Percentiles rank a stretch among this genome's conserved stretches.
Evolutionary conservation across 2,113 vertebrate species (phyloP).

Genomic region (Circaetus cinerascens): DNA sequence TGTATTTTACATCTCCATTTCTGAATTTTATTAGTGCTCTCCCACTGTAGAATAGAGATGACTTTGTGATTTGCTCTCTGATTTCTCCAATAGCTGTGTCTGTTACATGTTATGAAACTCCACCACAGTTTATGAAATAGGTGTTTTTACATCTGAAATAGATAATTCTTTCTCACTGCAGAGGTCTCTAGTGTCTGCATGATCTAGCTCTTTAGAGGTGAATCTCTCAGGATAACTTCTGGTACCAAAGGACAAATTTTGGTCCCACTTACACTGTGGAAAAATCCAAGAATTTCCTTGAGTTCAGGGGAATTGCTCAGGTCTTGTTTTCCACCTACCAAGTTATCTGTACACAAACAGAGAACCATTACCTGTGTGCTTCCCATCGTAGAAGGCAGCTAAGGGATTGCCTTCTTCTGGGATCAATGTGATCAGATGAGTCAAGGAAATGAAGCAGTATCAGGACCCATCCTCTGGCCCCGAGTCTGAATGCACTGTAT

Average conservation of each 20-base stretch:
- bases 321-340: background rate
- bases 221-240: background rate
- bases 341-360: fast-evolving
- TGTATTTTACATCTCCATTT: background rate
- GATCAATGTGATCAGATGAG: background rate
- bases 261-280: background rate
- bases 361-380: background rate
- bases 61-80: background rate
- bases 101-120: background rate
- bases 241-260: background rate
- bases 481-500: background rate
- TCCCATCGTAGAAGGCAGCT: background rate
- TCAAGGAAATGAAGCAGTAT: background rate
- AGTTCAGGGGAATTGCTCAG: background rate
- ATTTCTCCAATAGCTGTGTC: background rate
- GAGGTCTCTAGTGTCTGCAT: background rate
- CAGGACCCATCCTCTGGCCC: background rate
- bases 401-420: too few species aligned
- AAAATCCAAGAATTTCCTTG: background rate
- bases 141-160: background rate
- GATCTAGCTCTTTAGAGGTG: background rate
- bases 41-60: background rate
- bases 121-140: background rate
- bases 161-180: background rate
- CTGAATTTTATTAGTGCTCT: background rate